A percentile compares a stretch with the other conserved stretches of the same genome.
Evolutionary conservation across 2,797 vertebrate species (phyloP).

Genomic region (Cynodonichthys magdalenae): DNA sequence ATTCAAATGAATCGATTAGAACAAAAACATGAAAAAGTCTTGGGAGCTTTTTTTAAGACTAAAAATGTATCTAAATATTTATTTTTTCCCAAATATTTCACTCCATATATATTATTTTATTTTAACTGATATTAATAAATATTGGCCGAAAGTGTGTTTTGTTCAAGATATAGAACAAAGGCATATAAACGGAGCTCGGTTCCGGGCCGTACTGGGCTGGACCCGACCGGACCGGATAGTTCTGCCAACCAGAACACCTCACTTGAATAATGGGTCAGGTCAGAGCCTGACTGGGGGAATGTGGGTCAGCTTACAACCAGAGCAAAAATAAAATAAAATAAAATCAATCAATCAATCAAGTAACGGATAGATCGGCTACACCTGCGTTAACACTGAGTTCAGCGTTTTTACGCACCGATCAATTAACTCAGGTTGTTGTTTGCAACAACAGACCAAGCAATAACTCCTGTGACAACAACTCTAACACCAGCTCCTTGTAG

Average conservation of each 20-base stretch:
- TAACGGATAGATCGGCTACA: constrained; percentile 37
- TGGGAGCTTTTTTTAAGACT: too few relatives aligned
- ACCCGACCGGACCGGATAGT: background rate
- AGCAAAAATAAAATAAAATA: background rate
- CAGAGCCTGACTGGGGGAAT: constrained; percentile 63
- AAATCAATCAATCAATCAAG: constrained; percentile 2
- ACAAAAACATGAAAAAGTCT: too few relatives aligned
- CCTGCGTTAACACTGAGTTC: constrained; percentile 48
- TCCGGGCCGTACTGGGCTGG: background rate
- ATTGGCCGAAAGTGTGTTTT: too few relatives aligned
- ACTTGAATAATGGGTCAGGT: constrained; percentile 71
- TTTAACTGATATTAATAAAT: too few relatives aligned
- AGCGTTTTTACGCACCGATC: background rate
- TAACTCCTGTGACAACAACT: background rate
- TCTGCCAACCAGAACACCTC: too few relatives aligned
- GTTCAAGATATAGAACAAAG: background rate
- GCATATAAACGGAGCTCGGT: constrained; percentile 28
- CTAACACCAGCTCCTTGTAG: background rate
- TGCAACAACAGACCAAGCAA: background rate
- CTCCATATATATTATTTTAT: too few relatives aligned
- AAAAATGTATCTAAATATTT: too few relatives aligned
- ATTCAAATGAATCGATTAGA: too few relatives aligned
- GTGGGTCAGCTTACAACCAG: constrained; percentile 69
- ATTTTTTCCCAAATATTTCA: too few relatives aligned
- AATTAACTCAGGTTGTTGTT: background rate